phyloP scores from a whole-genome alignment of 2,797 vertebrate genomes.

The Sus cebifrons region DNA sequence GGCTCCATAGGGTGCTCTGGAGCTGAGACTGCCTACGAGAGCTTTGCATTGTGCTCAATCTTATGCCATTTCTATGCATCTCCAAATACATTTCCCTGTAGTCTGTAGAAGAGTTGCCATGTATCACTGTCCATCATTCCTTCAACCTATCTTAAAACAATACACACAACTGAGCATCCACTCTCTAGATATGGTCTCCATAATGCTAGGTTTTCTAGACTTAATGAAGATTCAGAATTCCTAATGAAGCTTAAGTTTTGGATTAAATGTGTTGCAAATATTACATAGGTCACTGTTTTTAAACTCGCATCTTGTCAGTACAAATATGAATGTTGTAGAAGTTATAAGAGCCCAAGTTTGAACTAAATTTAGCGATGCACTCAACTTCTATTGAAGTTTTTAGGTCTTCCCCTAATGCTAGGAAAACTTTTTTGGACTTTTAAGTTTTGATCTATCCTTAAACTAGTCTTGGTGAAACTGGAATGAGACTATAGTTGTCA shows the following conservation, averaged over 20 bases:
- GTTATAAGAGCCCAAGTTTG: not conserved
- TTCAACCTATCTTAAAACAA: not conserved
- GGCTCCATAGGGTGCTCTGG: rapidly evolving
- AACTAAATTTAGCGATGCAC: not conserved
- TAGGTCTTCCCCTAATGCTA: not conserved
- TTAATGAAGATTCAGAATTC: not conserved
- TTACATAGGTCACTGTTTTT: no score
- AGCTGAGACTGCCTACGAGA: not conserved
- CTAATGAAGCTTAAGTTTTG: not conserved
- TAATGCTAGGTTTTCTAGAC: not conserved
- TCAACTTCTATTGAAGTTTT: not conserved
- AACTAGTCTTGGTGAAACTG: not conserved
- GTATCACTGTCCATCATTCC: not conserved
- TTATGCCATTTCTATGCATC: not conserved
- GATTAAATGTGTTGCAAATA: not conserved
- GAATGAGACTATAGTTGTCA: not conserved
- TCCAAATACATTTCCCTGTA: not conserved
- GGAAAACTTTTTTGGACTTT: not conserved
- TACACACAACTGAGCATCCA: rapidly evolving
- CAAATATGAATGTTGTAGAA: not conserved
- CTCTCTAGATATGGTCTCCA: not conserved
- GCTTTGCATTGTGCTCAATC: no score
- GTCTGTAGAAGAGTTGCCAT: not conserved
- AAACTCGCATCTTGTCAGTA: not conserved
- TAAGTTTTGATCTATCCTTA: not conserved